phyloP scores from a whole-genome alignment of 2,888 invertebrate genomes.

The Iphiclides podalirius region DNA sequence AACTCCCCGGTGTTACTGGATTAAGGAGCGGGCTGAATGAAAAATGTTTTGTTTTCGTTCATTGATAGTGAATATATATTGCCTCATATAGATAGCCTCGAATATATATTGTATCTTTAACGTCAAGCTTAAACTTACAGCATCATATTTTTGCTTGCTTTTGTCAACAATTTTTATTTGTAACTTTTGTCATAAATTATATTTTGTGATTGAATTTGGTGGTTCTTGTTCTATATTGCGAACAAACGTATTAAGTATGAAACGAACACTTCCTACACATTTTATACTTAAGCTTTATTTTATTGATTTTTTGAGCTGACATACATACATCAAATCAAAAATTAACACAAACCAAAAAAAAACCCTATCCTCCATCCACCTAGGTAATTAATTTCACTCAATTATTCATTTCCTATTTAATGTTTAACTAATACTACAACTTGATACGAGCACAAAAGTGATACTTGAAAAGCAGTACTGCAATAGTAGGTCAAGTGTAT shows the following conservation, averaged over 20 bases:
- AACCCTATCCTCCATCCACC: too few relatives aligned
- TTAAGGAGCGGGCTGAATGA: conserved; percentile 58
- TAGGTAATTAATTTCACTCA: background rate
- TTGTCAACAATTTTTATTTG: too few relatives aligned
- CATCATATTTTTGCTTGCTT: too few relatives aligned
- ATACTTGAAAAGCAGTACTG: conserved; percentile 2
- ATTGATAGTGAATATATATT: conserved; percentile 23
- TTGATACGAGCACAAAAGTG: background rate
- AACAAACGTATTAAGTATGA: too few relatives aligned
- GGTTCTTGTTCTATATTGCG: too few relatives aligned
- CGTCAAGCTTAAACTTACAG: background rate
- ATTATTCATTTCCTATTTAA: background rate
- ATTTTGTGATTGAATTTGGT: too few relatives aligned
- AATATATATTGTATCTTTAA: background rate
- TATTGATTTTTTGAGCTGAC: too few relatives aligned
- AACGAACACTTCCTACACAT: too few relatives aligned
- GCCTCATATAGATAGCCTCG: background rate
- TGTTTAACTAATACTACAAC: background rate
- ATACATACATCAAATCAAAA: too few relatives aligned
- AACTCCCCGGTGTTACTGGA: conserved; percentile 59
- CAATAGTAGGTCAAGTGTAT: conserved; percentile 18
- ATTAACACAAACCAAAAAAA: too few relatives aligned
- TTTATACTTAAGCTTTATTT: too few relatives aligned
- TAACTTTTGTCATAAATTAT: too few relatives aligned
- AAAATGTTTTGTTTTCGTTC: conserved; percentile 65